These are phyloP conservation scores for Hoplodrina blanda DNA, from an alignment of 2,888 invertebrate genomes.

Conservation along the genomic window DNA sequence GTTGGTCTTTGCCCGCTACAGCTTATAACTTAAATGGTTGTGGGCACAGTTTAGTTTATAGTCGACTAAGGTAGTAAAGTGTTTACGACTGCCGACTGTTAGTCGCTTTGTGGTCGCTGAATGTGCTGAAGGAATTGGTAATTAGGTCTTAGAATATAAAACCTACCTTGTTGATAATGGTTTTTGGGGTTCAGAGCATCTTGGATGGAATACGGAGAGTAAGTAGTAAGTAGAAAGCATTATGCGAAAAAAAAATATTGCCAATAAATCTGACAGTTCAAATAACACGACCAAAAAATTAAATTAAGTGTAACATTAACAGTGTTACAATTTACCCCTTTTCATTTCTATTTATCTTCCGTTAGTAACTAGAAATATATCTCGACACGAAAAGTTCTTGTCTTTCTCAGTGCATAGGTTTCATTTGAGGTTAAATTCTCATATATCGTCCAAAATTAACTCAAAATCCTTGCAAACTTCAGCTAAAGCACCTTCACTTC, in stretches of 20 bases:
- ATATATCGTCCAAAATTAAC: background rate
- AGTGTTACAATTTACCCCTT: too few species aligned
- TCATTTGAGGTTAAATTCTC: too few species aligned
- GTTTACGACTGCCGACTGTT: constrained; percentile 54
- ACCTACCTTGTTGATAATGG: constrained; percentile 1
- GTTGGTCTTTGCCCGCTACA: constrained; percentile 29
- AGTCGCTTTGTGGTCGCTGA: constrained; percentile 28
- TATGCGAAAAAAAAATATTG: too few species aligned
- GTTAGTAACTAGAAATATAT: too few species aligned
- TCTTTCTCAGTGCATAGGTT: background rate
- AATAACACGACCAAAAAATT: too few species aligned
- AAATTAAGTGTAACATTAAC: too few species aligned
- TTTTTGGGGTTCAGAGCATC: background rate
- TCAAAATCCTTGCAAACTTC: constrained; percentile 11
- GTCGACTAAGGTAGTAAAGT: constrained; percentile 56
- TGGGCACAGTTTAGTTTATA: constrained; percentile 34
- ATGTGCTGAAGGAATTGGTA: constrained; percentile 7
- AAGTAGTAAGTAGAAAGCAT: too few species aligned
- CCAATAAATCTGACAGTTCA: too few species aligned
- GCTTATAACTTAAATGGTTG: constrained; percentile 13
- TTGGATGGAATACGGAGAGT: too few species aligned
- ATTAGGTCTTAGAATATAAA: constrained; percentile 23
- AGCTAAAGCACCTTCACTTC: constrained; percentile 6
- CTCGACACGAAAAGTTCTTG: too few species aligned
- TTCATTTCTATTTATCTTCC: too few species aligned